Evolutionary conservation across 2,888 invertebrate genomes (phyloP).

Genomic region (Trisateles emortualis): DNA sequence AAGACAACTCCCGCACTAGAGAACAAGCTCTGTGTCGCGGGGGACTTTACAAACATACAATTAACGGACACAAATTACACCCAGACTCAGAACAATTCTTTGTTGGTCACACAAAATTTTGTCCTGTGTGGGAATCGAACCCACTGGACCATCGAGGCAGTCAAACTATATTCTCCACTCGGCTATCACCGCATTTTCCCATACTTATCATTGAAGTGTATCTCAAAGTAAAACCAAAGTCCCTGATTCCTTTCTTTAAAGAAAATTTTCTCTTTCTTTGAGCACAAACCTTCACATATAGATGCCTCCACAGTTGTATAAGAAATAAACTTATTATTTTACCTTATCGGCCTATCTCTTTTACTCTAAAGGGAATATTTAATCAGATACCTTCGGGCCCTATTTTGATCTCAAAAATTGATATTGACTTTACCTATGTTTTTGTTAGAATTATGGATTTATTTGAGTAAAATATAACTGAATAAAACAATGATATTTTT

Average conservation of each 20-base stretch:
- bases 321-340: slow-evolving; percentile 23
- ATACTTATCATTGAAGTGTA: not conserved
- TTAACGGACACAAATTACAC: no score
- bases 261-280: slow-evolving; percentile 10
- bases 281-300: slow-evolving; percentile 5
- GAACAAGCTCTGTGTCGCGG: no score
- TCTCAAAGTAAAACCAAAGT: not conserved
- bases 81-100: no score
- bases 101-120: no score
- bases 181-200: not conserved
- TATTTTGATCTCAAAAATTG: slow-evolving; percentile 18
- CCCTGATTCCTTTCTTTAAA: slow-evolving; percentile 1
- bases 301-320: slow-evolving; percentile 2
- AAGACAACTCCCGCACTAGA: no score
- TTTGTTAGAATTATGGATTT: slow-evolving; percentile 9
- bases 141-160: no score
- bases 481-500: no score
- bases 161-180: no score
- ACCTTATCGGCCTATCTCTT: slow-evolving; percentile 11
- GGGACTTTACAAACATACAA: no score
- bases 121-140: no score
- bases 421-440: slow-evolving; percentile 1
- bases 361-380: slow-evolving; percentile 17
- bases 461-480: slow-evolving; percentile 3
- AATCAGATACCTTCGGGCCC: slow-evolving; percentile 12